Evolutionary conservation across 2,888 invertebrate species (phyloP).

Genomic region (Sphaeridia pumilis): DNA sequence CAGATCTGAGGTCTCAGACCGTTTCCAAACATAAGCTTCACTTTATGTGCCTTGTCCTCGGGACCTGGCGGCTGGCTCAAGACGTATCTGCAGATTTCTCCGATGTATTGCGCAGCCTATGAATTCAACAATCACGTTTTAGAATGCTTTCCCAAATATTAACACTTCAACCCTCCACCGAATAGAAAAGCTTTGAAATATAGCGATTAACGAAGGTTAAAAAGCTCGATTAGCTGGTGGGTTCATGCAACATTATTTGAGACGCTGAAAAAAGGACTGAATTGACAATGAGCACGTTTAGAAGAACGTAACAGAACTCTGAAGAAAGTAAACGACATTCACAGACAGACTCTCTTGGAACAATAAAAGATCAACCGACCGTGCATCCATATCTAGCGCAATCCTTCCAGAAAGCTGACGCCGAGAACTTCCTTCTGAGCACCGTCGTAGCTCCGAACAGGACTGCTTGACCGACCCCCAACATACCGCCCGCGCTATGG

Average conservation of each 20-base stretch:
- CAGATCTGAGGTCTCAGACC: conserved; percentile 90
- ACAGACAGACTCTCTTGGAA: no score
- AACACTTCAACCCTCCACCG: no score
- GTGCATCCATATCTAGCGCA: conserved; percentile 47
- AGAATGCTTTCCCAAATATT: no score
- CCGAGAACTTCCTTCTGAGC: conserved; percentile 47
- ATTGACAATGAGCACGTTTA: no score
- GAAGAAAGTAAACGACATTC: background rate
- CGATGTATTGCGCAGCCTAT: conserved; percentile 76
- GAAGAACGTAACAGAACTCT: background rate
- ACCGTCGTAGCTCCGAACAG: conserved; percentile 44
- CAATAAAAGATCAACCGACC: conserved; percentile 39
- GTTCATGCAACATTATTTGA: no score
- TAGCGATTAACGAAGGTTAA: no score
- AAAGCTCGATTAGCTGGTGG: no score
- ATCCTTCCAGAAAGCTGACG: conserved; percentile 48
- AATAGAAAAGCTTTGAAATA: no score
- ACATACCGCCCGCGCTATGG: conserved; percentile 48
- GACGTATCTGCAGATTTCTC: conserved; percentile 82
- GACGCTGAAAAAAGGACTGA: no score
- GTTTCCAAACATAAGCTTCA: conserved; percentile 80
- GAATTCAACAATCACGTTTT: background rate
- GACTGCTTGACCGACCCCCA: conserved; percentile 39
- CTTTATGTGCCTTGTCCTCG: conserved; percentile 57
- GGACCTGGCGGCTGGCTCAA: conserved; percentile 59